Conservation (phyloP, 2,113 vertebrate species). For the Xyrauchen texanus region DNA sequence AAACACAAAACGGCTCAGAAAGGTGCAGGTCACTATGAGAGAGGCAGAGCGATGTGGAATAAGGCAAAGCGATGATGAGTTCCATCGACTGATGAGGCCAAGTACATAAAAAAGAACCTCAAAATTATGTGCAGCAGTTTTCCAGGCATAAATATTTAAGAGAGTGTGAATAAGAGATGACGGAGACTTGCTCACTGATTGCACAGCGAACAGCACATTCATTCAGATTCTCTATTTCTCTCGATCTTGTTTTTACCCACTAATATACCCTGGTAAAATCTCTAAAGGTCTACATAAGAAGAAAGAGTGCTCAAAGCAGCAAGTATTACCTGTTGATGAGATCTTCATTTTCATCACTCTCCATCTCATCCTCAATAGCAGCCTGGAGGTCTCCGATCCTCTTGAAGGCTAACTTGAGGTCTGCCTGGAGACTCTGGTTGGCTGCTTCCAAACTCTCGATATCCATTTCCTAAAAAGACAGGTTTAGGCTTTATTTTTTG, state of each 20-base stretch:
- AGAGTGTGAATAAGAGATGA: slow-evolving; percentile 49
- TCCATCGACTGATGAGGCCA: slow-evolving; percentile 36
- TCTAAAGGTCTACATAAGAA: background rate
- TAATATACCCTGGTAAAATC: background rate
- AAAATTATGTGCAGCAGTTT: slow-evolving; percentile 48
- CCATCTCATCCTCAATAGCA: slow-evolving; percentile 98
- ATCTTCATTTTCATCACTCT: slow-evolving; percentile 96
- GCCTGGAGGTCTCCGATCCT: slow-evolving; percentile 97
- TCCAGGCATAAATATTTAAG: slow-evolving; percentile 37
- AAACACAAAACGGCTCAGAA: slow-evolving; percentile 7
- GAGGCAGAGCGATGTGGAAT: slow-evolving; percentile 19
- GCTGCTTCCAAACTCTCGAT: slow-evolving; percentile 94
- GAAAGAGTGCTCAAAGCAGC: background rate
- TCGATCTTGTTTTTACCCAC: background rate
- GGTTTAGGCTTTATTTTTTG: background rate
- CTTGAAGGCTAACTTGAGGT: slow-evolving; percentile 97
- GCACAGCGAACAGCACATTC: slow-evolving; percentile 29
- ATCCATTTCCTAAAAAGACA: slow-evolving; percentile 87
- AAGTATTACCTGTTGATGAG: slow-evolving; percentile 90
- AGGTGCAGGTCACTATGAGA: slow-evolving; percentile 28
- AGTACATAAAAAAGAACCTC: slow-evolving; percentile 31
- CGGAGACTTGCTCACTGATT: slow-evolving; percentile 9
- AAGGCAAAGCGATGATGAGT: slow-evolving; percentile 7
- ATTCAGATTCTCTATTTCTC: background rate
- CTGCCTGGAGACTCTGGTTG: slow-evolving; percentile 96